Evolutionary conservation across 2,113 vertebrate species (phyloP).

Genomic region (Solenodon paradoxus): DNA sequence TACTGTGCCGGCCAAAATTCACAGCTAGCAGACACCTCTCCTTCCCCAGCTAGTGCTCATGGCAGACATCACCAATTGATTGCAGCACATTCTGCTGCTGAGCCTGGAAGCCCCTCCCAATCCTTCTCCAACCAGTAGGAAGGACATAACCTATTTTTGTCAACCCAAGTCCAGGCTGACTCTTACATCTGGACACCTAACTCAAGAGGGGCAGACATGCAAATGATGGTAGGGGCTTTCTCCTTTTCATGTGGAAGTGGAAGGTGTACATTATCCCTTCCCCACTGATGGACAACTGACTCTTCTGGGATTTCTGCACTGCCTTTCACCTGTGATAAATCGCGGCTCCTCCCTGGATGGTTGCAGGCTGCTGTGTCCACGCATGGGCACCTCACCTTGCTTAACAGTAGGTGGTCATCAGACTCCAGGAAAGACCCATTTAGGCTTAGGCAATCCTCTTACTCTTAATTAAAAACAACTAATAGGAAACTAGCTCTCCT

Average conservation of each 20-base stretch:
- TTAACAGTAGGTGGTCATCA: constrained; percentile 8
- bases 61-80: neutral
- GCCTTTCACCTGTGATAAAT: neutral
- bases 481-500: neutral
- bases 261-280: neutral
- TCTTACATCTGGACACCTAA: neutral
- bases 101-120: neutral
- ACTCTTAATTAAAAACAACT: neutral
- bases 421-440: constrained; percentile 21
- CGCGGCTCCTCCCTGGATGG: neutral
- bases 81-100: neutral
- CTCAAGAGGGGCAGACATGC: neutral
- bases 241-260: neutral
- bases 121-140: neutral
- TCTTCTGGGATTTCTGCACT: neutral
- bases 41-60: neutral
- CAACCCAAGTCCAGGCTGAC: neutral
- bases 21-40: neutral
- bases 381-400: neutral
- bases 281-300: neutral
- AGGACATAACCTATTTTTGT: neutral
- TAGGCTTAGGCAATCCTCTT: neutral
- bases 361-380: neutral
- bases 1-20: neutral
- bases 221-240: neutral